These are phyloP conservation scores for Synanceia verrucosa DNA, from an alignment of 2,797 vertebrate species.

Conservation along the genomic window DNA sequence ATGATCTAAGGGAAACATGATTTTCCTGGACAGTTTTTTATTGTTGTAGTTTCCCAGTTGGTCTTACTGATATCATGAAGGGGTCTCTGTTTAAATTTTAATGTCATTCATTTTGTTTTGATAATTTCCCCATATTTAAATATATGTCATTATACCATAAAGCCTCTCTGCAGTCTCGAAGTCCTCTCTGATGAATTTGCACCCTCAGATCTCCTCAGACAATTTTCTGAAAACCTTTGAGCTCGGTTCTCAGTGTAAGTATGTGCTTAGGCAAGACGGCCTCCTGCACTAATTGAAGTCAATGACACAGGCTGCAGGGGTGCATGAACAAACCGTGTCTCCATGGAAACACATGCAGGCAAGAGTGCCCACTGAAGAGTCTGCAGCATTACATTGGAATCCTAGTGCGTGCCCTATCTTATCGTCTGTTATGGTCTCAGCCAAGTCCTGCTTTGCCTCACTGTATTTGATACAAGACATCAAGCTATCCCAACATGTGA, in stretches of 20 bases:
- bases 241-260: conserved; percentile 58
- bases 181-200: not conserved
- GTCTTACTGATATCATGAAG: not conserved
- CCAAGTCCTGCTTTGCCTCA: not conserved
- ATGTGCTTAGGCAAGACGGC: conserved; percentile 69
- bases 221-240: conserved; percentile 59
- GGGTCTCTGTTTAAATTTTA: conserved; percentile 2
- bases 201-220: conserved; percentile 39
- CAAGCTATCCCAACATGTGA: not conserved
- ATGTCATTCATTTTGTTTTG: not conserved
- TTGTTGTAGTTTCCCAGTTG: not conserved
- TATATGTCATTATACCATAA: conserved; percentile 2
- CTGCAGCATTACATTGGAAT: conserved; percentile 59
- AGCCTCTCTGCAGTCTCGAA: conserved; percentile 4
- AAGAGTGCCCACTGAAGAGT: conserved; percentile 63
- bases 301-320: conserved; percentile 76
- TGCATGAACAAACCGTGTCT: conserved; percentile 72
- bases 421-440: too few species aligned
- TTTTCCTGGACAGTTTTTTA: not conserved
- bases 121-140: conserved; percentile 4
- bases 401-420: too few species aligned
- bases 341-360: conserved; percentile 82
- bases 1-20: conserved; percentile 5
- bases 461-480: not conserved
- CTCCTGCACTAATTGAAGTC: conserved; percentile 81